These are phyloP conservation scores for Phoebastria nigripes DNA, from an alignment of 2,797 vertebrate genomes.

Conservation along the genomic window DNA sequence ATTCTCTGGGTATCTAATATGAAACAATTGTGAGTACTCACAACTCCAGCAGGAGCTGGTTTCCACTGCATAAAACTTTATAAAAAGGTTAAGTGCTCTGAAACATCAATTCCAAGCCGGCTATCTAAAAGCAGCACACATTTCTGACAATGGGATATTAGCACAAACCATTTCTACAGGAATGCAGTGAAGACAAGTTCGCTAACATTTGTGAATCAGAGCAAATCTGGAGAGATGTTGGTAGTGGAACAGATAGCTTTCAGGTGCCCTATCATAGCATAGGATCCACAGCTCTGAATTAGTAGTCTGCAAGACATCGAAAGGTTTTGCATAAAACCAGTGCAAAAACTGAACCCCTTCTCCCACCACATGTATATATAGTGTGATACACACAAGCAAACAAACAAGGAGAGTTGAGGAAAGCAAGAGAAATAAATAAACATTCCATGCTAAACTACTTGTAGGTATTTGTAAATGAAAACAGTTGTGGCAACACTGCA, in stretches of 20 bases:
- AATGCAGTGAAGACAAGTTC: background rate
- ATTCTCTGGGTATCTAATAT: slow-evolving; percentile 3
- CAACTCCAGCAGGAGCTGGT: background rate
- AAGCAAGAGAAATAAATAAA: background rate
- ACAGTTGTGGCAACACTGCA: background rate
- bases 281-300: background rate
- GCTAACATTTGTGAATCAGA: background rate
- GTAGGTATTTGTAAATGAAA: background rate
- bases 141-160: background rate
- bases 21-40: background rate
- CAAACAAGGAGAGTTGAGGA: background rate
- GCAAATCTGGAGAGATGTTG: background rate
- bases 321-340: background rate
- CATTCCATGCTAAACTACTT: background rate
- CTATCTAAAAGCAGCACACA: background rate
- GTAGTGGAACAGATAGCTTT: background rate
- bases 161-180: background rate
- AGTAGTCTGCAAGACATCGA: background rate
- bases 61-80: background rate
- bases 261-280: background rate
- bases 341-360: background rate
- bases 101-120: background rate
- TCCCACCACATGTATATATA: background rate
- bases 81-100: background rate
- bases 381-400: background rate